Evolutionary conservation across 2,888 invertebrate genomes (phyloP).

Genomic region (Catocala sponsa): DNA sequence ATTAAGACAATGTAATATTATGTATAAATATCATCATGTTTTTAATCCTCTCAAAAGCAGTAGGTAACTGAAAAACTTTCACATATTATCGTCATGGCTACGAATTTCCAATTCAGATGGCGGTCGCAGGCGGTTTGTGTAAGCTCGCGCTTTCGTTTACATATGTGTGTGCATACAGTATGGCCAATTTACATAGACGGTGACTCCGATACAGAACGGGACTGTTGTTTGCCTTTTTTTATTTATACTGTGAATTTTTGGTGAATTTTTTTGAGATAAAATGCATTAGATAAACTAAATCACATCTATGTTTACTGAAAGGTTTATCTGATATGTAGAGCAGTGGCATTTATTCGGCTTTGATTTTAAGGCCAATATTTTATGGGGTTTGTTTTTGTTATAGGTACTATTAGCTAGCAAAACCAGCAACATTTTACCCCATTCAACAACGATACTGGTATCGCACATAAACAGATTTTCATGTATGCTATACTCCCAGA

Average conservation of each 20-base stretch:
- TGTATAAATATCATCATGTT: too few relatives aligned
- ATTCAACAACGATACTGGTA: too few relatives aligned
- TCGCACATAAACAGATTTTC: too few relatives aligned
- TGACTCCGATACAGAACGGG: slow-evolving; percentile 13
- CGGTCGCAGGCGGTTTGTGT: slow-evolving; percentile 35
- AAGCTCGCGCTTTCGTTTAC: slow-evolving; percentile 39
- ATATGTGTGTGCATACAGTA: slow-evolving; percentile 50
- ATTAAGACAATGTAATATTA: too few relatives aligned
- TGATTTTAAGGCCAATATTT: too few relatives aligned
- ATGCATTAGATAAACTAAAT: not conserved
- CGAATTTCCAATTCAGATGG: slow-evolving; percentile 61
- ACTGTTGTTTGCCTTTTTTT: slow-evolving; percentile 4
- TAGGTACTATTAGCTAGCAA: too few relatives aligned
- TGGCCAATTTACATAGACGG: slow-evolving; percentile 45
- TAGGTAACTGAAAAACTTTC: slow-evolving; percentile 20
- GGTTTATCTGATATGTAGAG: too few relatives aligned
- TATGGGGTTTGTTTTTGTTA: too few relatives aligned
- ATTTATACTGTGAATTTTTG: not conserved
- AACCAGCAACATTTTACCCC: too few relatives aligned
- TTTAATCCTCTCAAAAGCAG: not conserved
- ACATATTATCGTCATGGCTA: slow-evolving; percentile 34
- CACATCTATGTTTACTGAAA: too few relatives aligned
- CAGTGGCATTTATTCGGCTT: too few relatives aligned
- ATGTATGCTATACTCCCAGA: too few relatives aligned
- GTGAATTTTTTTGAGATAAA: not conserved